Evolutionary conservation across 64 coral and sea anemone species (phyloP).

Genomic region (Montipora efflorescens): DNA sequence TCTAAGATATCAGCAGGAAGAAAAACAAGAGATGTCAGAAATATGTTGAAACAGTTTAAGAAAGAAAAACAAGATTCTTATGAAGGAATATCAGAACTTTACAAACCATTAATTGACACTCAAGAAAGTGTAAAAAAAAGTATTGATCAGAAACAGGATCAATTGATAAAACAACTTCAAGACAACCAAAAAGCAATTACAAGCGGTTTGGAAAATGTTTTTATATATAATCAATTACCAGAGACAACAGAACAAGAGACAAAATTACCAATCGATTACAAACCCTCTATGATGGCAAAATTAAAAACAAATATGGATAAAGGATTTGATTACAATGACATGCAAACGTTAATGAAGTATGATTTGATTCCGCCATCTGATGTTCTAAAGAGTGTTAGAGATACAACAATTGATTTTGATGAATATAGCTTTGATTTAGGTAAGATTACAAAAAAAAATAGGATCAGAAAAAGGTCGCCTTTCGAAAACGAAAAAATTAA

Average conservation of each 20-base stretch:
- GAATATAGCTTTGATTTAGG: neutral
- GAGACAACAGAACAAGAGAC: neutral
- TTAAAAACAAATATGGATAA: neutral
- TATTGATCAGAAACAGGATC: neutral
- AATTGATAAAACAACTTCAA: neutral
- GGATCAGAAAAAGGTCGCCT: neutral
- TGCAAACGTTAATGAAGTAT: neutral
- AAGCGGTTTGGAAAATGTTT: neutral
- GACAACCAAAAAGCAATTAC: neutral
- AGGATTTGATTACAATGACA: too few species aligned
- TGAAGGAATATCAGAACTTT: neutral
- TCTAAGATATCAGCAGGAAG: neutral
- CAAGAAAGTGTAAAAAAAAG: neutral
- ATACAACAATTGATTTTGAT: neutral
- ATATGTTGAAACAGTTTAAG: neutral
- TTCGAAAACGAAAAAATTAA: neutral
- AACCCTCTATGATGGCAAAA: neutral
- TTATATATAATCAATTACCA: neutral
- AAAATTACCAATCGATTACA: slow-evolving; percentile 14
- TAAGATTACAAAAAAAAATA: too few species aligned
- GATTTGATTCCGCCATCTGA: neutral
- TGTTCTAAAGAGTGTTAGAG: neutral
- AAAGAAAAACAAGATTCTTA: slow-evolving; percentile 44
- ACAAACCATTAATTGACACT: slow-evolving; percentile 51
- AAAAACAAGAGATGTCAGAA: neutral